phyloP scores from a whole-genome alignment of 1,140 invertebrate genomes.

The Lithobius niger region DNA sequence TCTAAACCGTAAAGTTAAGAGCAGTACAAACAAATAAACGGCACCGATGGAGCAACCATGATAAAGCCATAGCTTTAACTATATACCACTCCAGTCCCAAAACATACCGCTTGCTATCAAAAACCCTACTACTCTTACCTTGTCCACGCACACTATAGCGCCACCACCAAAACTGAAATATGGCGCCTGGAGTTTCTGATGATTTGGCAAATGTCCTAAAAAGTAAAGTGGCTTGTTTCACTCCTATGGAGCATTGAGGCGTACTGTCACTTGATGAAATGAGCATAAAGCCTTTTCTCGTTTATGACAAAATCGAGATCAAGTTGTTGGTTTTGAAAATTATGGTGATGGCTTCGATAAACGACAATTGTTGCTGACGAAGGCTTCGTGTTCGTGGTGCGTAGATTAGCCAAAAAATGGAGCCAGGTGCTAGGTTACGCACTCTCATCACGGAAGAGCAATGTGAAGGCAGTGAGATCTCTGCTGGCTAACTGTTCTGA shows the following conservation, averaged over 20 bases:
- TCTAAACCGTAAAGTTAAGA: not conserved
- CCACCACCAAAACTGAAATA: not conserved
- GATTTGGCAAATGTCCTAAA: not conserved
- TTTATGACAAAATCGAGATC: not conserved
- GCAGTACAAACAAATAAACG: not conserved
- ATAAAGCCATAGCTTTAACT: not conserved
- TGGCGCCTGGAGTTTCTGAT: not conserved
- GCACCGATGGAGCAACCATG: not conserved
- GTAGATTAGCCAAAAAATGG: not conserved
- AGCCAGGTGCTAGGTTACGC: not conserved
- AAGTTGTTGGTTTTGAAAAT: not conserved
- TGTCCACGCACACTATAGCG: not conserved
- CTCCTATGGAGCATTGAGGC: not conserved
- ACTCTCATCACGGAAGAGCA: too few relatives aligned
- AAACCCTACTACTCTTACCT: not conserved
- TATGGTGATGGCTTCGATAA: not conserved
- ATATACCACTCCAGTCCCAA: not conserved
- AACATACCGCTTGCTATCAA: not conserved
- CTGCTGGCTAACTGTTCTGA: not conserved
- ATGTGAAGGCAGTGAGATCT: not conserved
- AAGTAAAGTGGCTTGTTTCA: not conserved
- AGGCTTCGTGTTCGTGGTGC: not conserved
- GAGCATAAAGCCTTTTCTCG: not conserved
- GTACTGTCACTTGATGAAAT: not conserved
- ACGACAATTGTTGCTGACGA: not conserved